Evolutionary conservation across 1,140 invertebrate genomes (phyloP), one percentile per base, ranked within the genome.

Genomic region (Calephelis virginiensis): DNA sequence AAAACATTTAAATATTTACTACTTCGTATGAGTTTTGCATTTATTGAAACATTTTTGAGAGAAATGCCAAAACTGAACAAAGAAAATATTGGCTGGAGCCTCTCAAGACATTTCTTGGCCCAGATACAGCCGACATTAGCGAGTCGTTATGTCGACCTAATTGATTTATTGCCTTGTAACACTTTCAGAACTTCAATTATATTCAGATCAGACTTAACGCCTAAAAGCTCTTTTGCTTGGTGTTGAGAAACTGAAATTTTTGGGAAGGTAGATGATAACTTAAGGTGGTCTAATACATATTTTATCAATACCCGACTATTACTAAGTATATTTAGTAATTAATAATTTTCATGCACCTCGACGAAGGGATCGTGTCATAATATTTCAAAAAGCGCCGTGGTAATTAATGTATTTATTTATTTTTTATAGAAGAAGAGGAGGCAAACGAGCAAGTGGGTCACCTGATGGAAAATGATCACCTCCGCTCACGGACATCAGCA

Each of bases 1-100:
- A 28, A 28, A 17, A 13, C 14, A n/a, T 13, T 53, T 6, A 12
- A 53, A 53, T 53, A 28, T 17, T 17, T 9, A 53, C 8, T 9
- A 53, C 5, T 1, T 17, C 28, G 4, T 1, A 6, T 61, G n/a
- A 40, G 14, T 12, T 61, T 64, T 8, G 28, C 5, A 64, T 62
- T 62, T n/a, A 46, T 38, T n/a, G n/a, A 10, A 45, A 62, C 61
- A 56, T 68, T 73, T 72, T 71, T 71, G 65, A 68, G 66, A 72
- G 67, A 49, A 71, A 75, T 81, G 81, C 81, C 81, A 83, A 83
- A 76, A 71, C 71, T 78, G 70, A 80, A 83, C 78, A 83, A 83
- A 74, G 78, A 69, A 74, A 74, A 75, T 74, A 74, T 75, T 76
- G 74, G 69, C 70, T 74, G 71, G 53, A 64, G 68, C 53, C 69